Evolutionary conservation across 2,797 vertebrate species (phyloP).

Genomic region (Ctenopoma multispine): DNA sequence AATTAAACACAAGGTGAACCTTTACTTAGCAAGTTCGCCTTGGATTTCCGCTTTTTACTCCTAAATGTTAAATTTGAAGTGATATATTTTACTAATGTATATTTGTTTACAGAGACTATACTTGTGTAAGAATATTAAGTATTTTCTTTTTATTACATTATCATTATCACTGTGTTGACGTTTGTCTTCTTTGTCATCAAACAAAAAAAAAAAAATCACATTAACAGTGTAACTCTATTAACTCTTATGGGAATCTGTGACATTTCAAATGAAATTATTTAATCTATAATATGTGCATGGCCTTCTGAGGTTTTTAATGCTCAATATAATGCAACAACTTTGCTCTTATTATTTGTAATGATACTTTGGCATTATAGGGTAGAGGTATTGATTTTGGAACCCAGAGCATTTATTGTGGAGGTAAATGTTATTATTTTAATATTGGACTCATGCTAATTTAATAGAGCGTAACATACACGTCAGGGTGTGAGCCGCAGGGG

Average conservation of each 20-base stretch:
- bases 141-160: constrained; percentile 47
- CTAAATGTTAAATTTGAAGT: constrained; percentile 34
- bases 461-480: constrained; percentile 80
- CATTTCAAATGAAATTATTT: constrained; percentile 87
- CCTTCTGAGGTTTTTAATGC: constrained; percentile 79
- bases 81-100: constrained; percentile 50
- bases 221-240: constrained; percentile 82
- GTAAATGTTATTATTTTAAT: constrained; percentile 90
- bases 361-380: constrained; percentile 84
- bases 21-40: constrained; percentile 39
- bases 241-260: constrained; percentile 82
- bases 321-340: constrained; percentile 83
- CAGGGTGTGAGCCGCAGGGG: constrained; percentile 76
- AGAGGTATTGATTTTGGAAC: constrained; percentile 85
- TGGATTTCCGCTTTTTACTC: constrained; percentile 21
- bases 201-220: constrained; percentile 53
- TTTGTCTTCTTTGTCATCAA: constrained; percentile 51
- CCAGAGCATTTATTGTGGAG: constrained; percentile 83
- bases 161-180: constrained; percentile 53
- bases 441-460: constrained; percentile 84
- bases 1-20: constrained; percentile 55
- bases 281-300: constrained; percentile 82
- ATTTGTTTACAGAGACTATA: constrained; percentile 37
- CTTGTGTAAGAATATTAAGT: constrained; percentile 33
- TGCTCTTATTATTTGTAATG: constrained; percentile 86